Evolutionary conservation across 2,888 invertebrate species (phyloP), one percentile per base, ranked within the genome.

Genomic region (Stenotaenia linearis): DNA sequence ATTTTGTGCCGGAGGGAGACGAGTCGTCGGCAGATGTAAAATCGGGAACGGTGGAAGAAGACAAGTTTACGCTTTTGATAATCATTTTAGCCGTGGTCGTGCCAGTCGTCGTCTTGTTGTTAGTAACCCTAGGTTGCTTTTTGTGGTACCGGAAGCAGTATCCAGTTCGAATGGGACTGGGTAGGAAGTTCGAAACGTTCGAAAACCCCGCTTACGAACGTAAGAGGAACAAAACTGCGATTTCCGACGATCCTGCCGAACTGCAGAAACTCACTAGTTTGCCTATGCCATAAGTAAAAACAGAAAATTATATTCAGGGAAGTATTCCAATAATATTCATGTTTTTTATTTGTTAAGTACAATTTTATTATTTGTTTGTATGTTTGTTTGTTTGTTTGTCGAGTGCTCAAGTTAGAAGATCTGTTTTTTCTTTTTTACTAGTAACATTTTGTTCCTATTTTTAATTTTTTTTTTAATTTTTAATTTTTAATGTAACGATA

Each of bases 101-200:
- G 23, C 56, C 56, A 10, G 56, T 56, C 6, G 56, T 56, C 10
- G 56, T 21, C 10, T 56, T 56, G 23, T 23, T 23, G 10, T 56
- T 56, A 12, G 18, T 56, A 10, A 18, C 56, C 4, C 23, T 80
- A 9, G 74, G 81, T 10, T 61, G 25, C 9, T 80, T 32, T 61
- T 15, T 81, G 21, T 78, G 82, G 23, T 83, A 83, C 69, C 79
- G 82, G 9, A 81, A 80, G 32, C 79, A 78, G 45, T 82, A 82
- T 56, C 83, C 83, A 6, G 82, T 82, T 10, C 78, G 83, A 18
- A 82, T 83, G 82, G 79, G 78, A 21, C 80, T 82, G 32, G 83
- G 82, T 15, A 76, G 82, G 21, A 83, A 82, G 74, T 83, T 83
- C 75, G 82, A 81, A 10, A 82, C 82, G 15, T 82, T 82, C 32